phyloP scores from a whole-genome alignment of 92 coral and sea anemone genomes.

The Chrysogorgia sp. region DNA sequence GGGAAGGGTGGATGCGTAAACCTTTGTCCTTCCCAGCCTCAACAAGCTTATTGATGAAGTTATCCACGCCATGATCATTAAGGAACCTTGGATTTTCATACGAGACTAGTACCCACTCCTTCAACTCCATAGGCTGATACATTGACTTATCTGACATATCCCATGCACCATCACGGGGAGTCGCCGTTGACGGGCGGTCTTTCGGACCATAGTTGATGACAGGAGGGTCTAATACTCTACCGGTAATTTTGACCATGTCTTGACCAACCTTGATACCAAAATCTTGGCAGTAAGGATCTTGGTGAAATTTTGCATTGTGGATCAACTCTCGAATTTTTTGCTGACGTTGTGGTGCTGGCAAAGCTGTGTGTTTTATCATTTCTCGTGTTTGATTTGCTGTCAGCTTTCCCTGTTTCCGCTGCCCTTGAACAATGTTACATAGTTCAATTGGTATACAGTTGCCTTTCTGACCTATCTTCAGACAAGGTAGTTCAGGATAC shows the following conservation, averaged over 20 bases:
- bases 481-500: slow-evolving; percentile 87
- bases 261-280: slow-evolving; percentile 80
- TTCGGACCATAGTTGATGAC: slow-evolving; percentile 74
- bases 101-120: slow-evolving; percentile 30
- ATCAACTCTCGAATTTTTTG: slow-evolving; percentile 69
- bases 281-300: slow-evolving; percentile 78
- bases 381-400: slow-evolving; percentile 75
- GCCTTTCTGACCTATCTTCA: slow-evolving; percentile 86
- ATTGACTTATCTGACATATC: slow-evolving; percentile 32
- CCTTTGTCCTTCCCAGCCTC: slow-evolving; percentile 32
- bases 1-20: slow-evolving; percentile 29
- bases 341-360: slow-evolving; percentile 77
- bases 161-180: slow-evolving; percentile 34
- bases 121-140: slow-evolving; percentile 33
- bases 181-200: slow-evolving; percentile 34
- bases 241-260: slow-evolving; percentile 78
- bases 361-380: slow-evolving; percentile 88
- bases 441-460: slow-evolving; percentile 85
- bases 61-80: slow-evolving; percentile 17
- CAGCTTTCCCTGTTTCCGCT: slow-evolving; percentile 78
- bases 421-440: slow-evolving; percentile 90
- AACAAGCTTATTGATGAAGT: slow-evolving; percentile 30
- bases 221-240: slow-evolving; percentile 83
- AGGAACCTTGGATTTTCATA: slow-evolving; percentile 32
- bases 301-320: slow-evolving; percentile 73